A percentile compares a stretch with the other conserved stretches of the same genome.
phyloP scores from a whole-genome alignment of 2,113 vertebrate genomes.

The Camelus bactrianus region DNA sequence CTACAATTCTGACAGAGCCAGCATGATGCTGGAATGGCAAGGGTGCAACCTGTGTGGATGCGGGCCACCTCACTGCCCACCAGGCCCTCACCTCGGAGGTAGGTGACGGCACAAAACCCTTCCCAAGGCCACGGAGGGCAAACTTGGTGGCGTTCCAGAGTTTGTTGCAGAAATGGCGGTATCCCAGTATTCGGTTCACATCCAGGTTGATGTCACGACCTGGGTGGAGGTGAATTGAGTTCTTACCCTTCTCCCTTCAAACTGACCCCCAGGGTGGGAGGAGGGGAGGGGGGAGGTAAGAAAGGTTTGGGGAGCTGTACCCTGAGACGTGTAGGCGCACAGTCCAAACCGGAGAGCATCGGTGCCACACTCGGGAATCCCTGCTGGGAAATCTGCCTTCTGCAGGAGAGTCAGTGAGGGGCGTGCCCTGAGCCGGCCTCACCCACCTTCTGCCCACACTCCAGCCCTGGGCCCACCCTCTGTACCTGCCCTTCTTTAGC shows the following conservation, averaged over 20 bases:
- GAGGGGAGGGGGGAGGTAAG: background rate
- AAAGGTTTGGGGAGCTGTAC: conserved; percentile 72
- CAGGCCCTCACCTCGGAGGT: conserved; percentile 87
- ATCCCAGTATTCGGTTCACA: conserved; percentile 95
- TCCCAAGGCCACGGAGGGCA: conserved; percentile 92
- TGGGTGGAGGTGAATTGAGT: conserved; percentile 61
- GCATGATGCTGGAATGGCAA: too few species aligned
- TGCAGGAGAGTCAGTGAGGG: conserved; percentile 66
- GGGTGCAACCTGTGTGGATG: background rate
- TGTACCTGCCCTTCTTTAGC: conserved; percentile 93
- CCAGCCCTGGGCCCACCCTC: rapidly evolving
- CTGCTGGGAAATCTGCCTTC: conserved; percentile 92
- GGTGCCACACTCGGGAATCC: conserved; percentile 94
- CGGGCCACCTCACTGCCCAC: rapidly evolving
- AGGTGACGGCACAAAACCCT: conserved; percentile 88
- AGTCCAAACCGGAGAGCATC: conserved; percentile 95
- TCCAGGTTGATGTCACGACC: conserved; percentile 96
- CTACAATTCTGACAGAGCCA: too few species aligned
- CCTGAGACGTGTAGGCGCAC: conserved; percentile 93
- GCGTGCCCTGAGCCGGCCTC: background rate
- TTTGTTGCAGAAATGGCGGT: conserved; percentile 97
- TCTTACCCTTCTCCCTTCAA: background rate
- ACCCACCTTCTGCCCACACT: background rate
- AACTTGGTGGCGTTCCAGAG: conserved; percentile 97
- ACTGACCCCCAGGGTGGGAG: background rate